Percentiles rank a stretch among this genome's conserved stretches.
Conservation (phyloP, 2,113 vertebrate species). For the Bubalus kerabau region DNA sequence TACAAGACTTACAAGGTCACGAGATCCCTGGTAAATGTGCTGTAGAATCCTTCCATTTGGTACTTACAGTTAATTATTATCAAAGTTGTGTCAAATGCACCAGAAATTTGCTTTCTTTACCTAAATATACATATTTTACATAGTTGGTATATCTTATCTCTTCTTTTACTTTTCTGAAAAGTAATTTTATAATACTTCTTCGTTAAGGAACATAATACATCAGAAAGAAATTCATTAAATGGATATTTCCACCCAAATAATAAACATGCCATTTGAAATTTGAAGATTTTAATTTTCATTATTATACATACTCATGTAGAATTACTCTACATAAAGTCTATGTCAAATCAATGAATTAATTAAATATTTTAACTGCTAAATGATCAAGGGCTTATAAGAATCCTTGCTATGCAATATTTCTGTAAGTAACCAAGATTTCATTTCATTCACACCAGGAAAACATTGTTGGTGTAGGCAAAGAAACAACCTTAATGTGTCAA, state of each 20-base stretch:
- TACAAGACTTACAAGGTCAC: constrained; percentile 4
- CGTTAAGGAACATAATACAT: neutral
- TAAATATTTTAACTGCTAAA: neutral
- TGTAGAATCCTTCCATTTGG: neutral
- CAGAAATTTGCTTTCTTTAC: constrained; percentile 7
- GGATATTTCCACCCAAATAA: neutral
- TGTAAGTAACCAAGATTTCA: neutral
- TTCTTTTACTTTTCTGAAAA: neutral
- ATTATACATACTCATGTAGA: neutral
- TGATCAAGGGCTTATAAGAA: neutral
- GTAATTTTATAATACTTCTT: neutral
- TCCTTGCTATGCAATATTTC: neutral
- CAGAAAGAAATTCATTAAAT: neutral
- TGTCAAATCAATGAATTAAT: neutral
- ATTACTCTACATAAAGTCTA: neutral
- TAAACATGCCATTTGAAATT: neutral
- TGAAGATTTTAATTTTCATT: neutral
- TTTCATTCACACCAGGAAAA: neutral
- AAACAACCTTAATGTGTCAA: neutral
- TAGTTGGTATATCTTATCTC: neutral
- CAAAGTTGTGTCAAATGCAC: neutral
- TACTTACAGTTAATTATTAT: neutral
- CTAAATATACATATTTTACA: neutral
- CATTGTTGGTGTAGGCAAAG: neutral
- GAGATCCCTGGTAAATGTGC: neutral